Conservation (phyloP, 2,888 invertebrate genomes). For the Crioceris asparagi region DNA sequence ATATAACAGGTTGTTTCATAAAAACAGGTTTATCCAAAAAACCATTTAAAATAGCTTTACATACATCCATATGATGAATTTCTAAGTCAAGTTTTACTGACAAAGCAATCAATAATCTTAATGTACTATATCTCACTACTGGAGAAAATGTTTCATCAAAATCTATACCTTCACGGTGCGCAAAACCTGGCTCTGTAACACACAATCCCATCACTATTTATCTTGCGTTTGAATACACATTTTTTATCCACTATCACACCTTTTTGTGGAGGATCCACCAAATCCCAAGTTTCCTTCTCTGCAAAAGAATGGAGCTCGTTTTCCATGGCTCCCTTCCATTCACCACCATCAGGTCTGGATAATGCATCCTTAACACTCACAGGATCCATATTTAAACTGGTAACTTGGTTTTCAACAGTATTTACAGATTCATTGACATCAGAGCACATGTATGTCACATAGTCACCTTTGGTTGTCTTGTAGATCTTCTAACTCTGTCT, state of each 20-base stretch:
- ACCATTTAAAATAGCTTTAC: no score
- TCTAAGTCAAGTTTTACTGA: no score
- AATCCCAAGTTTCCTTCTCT: slow-evolving; percentile 17
- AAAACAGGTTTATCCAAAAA: no score
- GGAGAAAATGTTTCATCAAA: no score
- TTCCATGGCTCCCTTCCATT: slow-evolving; percentile 14
- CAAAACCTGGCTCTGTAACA: slow-evolving; percentile 16
- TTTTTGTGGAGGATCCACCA: slow-evolving; percentile 9
- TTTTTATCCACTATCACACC: slow-evolving; percentile 16
- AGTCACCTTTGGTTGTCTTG: slow-evolving; percentile 8
- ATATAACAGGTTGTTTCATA: no score
- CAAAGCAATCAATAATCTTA: no score
- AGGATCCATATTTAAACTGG: no score
- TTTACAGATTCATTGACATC: slow-evolving; percentile 6
- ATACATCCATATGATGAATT: no score
- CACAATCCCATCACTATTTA: slow-evolving; percentile 12
- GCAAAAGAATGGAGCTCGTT: slow-evolving; percentile 12
- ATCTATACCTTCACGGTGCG: slow-evolving; percentile 18
- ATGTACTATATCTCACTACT: no score
- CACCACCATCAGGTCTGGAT: slow-evolving; percentile 13
- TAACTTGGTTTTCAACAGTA: no score
- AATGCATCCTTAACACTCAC: slow-evolving; percentile 12
- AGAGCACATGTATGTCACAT: slow-evolving; percentile 8
- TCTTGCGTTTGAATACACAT: slow-evolving; percentile 17
- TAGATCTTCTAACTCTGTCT: slow-evolving; percentile 3